These are phyloP conservation scores for Colletes latitarsis DNA, from an alignment of 1,140 invertebrate species.

Conservation along the genomic window DNA sequence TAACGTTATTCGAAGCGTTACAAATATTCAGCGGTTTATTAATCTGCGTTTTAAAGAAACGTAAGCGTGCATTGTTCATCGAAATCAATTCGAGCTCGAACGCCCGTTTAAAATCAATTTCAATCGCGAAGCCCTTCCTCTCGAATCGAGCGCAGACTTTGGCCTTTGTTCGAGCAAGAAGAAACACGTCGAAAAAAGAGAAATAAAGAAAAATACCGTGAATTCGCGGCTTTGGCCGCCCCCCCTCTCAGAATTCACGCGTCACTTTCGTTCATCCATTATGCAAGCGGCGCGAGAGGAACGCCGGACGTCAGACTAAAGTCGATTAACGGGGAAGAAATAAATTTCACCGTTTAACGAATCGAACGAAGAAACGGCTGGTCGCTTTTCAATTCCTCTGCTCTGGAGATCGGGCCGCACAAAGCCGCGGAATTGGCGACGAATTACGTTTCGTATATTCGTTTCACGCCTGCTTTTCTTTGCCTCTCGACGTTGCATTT, in stretches of 20 bases:
- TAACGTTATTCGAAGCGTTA: too few species aligned
- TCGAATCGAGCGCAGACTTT: not conserved
- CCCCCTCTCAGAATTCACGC: not conserved
- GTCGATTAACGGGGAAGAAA: slow-evolving; percentile 42
- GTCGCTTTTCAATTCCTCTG: slow-evolving; percentile 17
- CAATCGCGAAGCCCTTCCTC: slow-evolving; percentile 1
- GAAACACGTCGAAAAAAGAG: not conserved
- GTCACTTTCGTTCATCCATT: slow-evolving; percentile 17
- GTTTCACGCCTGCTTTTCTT: slow-evolving; percentile 20
- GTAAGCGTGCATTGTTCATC: not conserved
- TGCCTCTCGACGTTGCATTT: slow-evolving; percentile 15
- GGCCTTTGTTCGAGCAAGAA: not conserved
- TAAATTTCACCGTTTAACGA: slow-evolving; percentile 36
- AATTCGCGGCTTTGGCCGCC: not conserved
- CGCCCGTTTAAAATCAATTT: slow-evolving; percentile 3
- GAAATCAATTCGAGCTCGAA: not conserved
- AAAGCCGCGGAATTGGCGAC: slow-evolving; percentile 31
- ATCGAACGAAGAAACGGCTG: slow-evolving; percentile 21
- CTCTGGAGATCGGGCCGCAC: not conserved
- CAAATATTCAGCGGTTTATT: too few species aligned
- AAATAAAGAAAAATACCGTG: too few species aligned
- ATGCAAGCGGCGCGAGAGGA: not conserved
- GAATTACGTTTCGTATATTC: slow-evolving; percentile 46
- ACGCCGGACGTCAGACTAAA: not conserved
- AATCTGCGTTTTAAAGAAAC: not conserved